phyloP scores from a whole-genome alignment of 1,140 invertebrate species.

The Diorhabda carinulata region DNA sequence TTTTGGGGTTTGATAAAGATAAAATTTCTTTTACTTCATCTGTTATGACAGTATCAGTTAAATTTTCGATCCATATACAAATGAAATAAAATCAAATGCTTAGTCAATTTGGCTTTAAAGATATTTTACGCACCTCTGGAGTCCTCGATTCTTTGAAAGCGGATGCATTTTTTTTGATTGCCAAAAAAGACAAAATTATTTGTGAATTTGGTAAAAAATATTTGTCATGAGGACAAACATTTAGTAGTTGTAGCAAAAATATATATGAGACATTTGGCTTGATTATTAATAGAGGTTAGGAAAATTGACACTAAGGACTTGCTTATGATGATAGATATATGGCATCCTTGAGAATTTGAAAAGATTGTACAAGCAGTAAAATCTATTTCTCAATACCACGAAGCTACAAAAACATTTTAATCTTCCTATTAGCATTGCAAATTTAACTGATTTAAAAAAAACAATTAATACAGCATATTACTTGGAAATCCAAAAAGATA shows the following conservation, averaged over 20 bases:
- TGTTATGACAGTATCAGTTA: too few species aligned
- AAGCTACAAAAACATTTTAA: conserved; percentile 4
- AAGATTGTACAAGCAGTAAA: conserved; percentile 20
- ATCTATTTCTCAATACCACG: conserved; percentile 11
- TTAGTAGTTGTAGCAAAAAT: conserved; percentile 30
- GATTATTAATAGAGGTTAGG: conserved; percentile 26
- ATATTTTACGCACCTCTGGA: conserved; percentile 16
- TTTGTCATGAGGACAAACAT: conserved; percentile 29
- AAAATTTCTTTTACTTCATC: too few species aligned
- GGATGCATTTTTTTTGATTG: conserved; percentile 28
- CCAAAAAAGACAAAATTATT: conserved; percentile 31
- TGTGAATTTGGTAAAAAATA: conserved; percentile 29
- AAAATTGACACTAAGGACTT: conserved; percentile 10
- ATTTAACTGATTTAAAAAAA: conserved; percentile 16
- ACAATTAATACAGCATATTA: conserved; percentile 16
- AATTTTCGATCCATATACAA: too few species aligned
- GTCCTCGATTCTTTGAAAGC: conserved; percentile 23
- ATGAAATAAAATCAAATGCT: conserved; percentile 12
- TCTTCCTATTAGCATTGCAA: conserved; percentile 4
- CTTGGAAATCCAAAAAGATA: conserved; percentile 32
- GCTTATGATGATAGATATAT: conserved; percentile 12
- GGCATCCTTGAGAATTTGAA: conserved; percentile 24
- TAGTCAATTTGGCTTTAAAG: conserved; percentile 19
- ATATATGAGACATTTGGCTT: conserved; percentile 29
- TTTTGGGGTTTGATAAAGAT: too few species aligned